These are phyloP conservation scores for Brachymystax lenok DNA, from an alignment of 2,797 vertebrate species.

Conservation along the genomic window DNA sequence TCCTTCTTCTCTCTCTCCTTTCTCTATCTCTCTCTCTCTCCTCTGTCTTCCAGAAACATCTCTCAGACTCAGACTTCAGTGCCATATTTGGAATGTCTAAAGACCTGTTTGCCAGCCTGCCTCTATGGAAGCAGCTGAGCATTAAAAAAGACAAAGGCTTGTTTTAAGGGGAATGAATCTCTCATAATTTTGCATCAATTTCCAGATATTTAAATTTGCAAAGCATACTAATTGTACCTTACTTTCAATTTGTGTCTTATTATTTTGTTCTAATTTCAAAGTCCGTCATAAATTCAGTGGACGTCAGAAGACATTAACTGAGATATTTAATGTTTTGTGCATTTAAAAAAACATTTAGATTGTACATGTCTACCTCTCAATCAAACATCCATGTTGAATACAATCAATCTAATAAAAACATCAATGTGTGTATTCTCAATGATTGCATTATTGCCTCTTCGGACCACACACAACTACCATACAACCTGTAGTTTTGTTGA, in stretches of 20 bases:
- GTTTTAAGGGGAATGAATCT: conserved; percentile 70
- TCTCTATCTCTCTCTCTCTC: background rate
- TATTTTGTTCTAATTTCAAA: background rate
- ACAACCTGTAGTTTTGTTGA: background rate
- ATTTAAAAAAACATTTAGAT: background rate
- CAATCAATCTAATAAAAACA: background rate
- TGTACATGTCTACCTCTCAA: background rate
- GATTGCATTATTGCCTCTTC: background rate
- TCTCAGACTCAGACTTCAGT: conserved; percentile 82
- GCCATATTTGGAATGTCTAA: conserved; percentile 78
- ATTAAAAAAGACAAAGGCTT: conserved; percentile 84
- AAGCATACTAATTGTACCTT: background rate
- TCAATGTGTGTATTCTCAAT: background rate
- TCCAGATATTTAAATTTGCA: background rate
- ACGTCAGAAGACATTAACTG: too few relatives aligned
- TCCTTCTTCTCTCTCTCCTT: background rate
- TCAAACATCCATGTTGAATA: background rate
- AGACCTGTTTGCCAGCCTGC: conserved; percentile 75
- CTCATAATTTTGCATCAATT: background rate
- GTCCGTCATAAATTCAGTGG: background rate
- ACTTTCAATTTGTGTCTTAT: background rate
- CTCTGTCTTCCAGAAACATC: conserved; percentile 74
- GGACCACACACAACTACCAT: background rate
- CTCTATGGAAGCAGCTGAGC: conserved; percentile 83
- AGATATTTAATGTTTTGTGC: too few relatives aligned